A percentile compares a stretch with the other conserved stretches of the same genome.
These are phyloP conservation scores for Coenobita brevimanus DNA, from an alignment of 1,140 invertebrate species.

Conservation along the genomic window DNA sequence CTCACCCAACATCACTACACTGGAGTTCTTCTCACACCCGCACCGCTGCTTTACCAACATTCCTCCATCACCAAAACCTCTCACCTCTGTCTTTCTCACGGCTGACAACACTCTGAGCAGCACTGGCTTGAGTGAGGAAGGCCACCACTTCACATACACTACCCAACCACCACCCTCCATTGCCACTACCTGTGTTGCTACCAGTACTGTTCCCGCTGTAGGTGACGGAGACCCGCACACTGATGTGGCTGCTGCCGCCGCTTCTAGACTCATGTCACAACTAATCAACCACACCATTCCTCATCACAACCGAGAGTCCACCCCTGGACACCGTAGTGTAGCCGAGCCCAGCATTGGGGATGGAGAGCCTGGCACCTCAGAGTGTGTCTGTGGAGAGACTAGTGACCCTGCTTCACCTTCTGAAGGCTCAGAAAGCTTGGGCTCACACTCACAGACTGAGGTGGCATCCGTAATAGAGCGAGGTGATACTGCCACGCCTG, in stretches of 20 bases:
- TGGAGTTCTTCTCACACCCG: conserved; percentile 67
- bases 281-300: conserved; percentile 23
- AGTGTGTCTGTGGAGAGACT: conserved; percentile 27
- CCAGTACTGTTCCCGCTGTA: conserved; percentile 28
- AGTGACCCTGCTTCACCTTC: conserved; percentile 55
- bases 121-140: background rate
- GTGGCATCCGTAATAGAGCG: conserved; percentile 67
- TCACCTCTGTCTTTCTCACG: conserved; percentile 29
- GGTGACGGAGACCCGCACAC: conserved; percentile 30
- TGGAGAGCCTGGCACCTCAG: conserved; percentile 37
- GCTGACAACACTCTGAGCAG: conserved; percentile 3
- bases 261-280: conserved; percentile 37
- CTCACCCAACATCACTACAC: conserved; percentile 66
- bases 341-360: conserved; percentile 44
- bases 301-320: conserved; percentile 18
- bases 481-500: conserved; percentile 66
- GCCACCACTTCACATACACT: conserved; percentile 20
- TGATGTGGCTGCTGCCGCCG: conserved; percentile 58
- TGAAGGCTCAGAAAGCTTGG: conserved; percentile 66
- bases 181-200: conserved; percentile 43
- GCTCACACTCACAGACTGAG: conserved; percentile 68
- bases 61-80: conserved; percentile 46
- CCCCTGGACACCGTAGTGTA: conserved; percentile 25
- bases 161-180: conserved; percentile 5
- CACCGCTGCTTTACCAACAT: conserved; percentile 64